Evolutionary conservation across 2,797 vertebrate species (phyloP).

Genomic region (Falco peregrinus): DNA sequence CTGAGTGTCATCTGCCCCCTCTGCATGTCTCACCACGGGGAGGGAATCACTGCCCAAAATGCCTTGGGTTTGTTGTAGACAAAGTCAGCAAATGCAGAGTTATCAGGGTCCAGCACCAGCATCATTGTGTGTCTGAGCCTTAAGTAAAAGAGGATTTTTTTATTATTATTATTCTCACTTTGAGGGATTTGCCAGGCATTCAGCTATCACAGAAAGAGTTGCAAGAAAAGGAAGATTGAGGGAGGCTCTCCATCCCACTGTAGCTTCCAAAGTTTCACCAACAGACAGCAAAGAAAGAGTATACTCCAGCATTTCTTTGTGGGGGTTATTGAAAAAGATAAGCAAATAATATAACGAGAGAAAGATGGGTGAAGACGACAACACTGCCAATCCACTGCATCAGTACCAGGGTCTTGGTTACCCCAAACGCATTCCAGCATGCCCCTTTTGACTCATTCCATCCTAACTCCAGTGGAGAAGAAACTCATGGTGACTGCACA

Average conservation of each 20-base stretch:
- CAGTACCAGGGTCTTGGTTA: background rate
- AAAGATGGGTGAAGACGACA: constrained; percentile 40
- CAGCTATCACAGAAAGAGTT: background rate
- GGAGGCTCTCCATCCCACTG: background rate
- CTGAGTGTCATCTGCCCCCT: background rate
- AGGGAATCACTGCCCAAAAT: background rate
- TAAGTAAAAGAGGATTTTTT: background rate
- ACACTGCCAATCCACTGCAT: background rate
- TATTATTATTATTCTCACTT: background rate
- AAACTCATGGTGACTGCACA: background rate
- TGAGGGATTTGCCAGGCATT: background rate
- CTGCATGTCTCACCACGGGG: background rate
- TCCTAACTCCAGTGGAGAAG: background rate
- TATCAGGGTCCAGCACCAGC: background rate
- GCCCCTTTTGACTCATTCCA: background rate
- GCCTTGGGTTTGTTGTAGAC: background rate
- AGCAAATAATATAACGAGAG: background rate
- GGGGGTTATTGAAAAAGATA: background rate
- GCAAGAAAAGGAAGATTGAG: background rate
- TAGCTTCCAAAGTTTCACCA: background rate
- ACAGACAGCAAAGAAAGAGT: background rate
- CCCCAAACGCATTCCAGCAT: constrained; percentile 9
- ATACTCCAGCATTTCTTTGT: background rate
- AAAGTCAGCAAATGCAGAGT: background rate
- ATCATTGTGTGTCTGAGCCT: background rate